These are phyloP conservation scores for Scomber colias DNA, from an alignment of 2,113 vertebrate species.

Conservation along the genomic window DNA sequence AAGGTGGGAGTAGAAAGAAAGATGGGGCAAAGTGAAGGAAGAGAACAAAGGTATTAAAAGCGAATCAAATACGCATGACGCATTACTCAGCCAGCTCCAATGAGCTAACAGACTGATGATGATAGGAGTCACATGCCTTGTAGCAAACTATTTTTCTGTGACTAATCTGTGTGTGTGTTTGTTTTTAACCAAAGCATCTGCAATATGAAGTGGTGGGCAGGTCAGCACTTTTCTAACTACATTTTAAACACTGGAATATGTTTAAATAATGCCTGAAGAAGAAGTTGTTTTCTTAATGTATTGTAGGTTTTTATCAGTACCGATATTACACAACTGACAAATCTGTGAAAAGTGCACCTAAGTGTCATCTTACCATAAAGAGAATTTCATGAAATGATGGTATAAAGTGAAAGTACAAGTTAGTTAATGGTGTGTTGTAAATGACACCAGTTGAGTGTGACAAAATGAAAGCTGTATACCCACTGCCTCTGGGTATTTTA, in stretches of 20 bases:
- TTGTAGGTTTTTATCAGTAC: not conserved
- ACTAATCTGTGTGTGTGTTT: conserved; percentile 25
- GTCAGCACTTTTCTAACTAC: conserved; percentile 7
- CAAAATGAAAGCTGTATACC: conserved; percentile 21
- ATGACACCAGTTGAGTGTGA: conserved; percentile 30
- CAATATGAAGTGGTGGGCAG: not conserved
- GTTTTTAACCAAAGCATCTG: conserved; percentile 12
- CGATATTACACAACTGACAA: not conserved
- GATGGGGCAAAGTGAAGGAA: not conserved
- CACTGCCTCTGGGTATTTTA: conserved; percentile 35
- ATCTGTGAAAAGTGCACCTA: no score
- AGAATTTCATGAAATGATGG: no score
- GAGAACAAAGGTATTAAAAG: conserved; percentile 23
- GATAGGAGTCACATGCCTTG: conserved; percentile 47
- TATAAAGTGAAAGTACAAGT: not conserved
- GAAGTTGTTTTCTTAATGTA: not conserved
- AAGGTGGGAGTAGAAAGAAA: conserved; percentile 15
- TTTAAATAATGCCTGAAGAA: not conserved
- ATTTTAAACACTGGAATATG: not conserved
- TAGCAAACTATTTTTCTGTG: conserved; percentile 14
- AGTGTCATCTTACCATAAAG: no score
- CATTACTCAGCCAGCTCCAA: conserved; percentile 17
- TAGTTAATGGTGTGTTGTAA: not conserved
- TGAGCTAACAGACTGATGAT: conserved; percentile 31
- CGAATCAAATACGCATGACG: conserved; percentile 28